These are phyloP conservation scores for Dasysyrphus albostriatus DNA, from an alignment of 2,888 invertebrate species.

Conservation along the genomic window DNA sequence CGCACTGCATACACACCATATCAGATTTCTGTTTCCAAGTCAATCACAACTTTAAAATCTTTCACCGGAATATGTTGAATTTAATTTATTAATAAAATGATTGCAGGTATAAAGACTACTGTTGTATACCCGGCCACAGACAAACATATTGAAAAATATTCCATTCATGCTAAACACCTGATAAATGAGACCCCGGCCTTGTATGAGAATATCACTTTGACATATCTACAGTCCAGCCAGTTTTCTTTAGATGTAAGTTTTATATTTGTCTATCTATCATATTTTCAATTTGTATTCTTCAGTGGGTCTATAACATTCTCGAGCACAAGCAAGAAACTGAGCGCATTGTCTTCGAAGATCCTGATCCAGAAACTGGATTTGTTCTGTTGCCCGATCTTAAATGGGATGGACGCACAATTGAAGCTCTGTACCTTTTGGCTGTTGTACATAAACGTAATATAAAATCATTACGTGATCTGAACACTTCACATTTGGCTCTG, in stretches of 20 bases:
- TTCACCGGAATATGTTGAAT: too few species aligned
- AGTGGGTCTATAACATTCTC: conserved; percentile 99
- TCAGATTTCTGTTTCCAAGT: too few species aligned
- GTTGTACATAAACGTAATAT: conserved; percentile 90
- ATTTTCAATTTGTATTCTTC: conserved; percentile 61
- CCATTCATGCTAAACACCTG: conserved; percentile 89
- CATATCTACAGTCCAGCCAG: conserved; percentile 89
- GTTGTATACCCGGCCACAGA: conserved; percentile 97
- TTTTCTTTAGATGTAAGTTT: conserved; percentile 90
- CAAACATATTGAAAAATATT: conserved; percentile 95
- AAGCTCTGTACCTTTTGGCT: conserved; percentile 93
- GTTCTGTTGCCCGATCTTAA: conserved; percentile 96
- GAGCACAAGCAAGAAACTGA: conserved; percentile 96
- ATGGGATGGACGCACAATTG: conserved; percentile 93
- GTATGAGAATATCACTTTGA: conserved; percentile 91
- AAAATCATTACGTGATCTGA: conserved; percentile 93
- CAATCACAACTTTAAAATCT: too few species aligned
- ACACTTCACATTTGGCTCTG: conserved; percentile 90
- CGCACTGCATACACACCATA: too few species aligned
- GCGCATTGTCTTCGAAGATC: conserved; percentile 92
- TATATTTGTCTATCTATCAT: conserved; percentile 7
- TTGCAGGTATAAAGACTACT: conserved; percentile 89
- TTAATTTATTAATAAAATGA: not conserved
- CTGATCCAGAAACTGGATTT: conserved; percentile 91
- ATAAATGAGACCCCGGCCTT: conserved; percentile 93